Base-by-base conservation (phyloP, 2,113 vertebrate species). In the Syrmaticus mikado region DNA sequence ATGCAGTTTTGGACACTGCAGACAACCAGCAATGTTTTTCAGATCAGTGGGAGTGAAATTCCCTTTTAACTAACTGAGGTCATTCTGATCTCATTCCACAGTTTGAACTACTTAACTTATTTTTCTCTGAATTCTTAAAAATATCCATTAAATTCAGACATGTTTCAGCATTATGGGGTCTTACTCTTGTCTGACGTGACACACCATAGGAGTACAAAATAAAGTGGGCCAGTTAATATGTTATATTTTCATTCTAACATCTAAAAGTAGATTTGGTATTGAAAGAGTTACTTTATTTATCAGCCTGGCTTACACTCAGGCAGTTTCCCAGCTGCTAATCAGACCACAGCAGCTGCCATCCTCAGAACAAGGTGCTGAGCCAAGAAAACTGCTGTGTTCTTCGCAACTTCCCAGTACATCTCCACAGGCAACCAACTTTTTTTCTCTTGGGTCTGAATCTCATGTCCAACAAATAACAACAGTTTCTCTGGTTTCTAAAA, bases 291-390 rank as follows among this genome's bases (percentile, higher is more conserved):
- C 18, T 84, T 86, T 58, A 61, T 87, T 87, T 94, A 78, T 75
- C 66, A 60, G 27, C 46, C 75, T 93, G 74, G 77, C 82, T 82
- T 66, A 62, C 36, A 82, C 65, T 50, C 55, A 85, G 78, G 22
- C 27, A 61, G 81, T 82, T 94, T 78, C 36, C 70, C 2, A 17
- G 78, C 61, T 94, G 57, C 89, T 94, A 92, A 95, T 95, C 93
- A 95, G 88, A 50, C 67, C 32, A 21, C 40, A 90, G 77, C 89
- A 96, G 86, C 85, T 96, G 94, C 52, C 85, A 93, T 43, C 71
- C 85, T 94, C 85, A 89, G 84, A 93, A 85, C 57, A 87, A 55
- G 19, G 8, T 14, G 62, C 28, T 50, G 60, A 82, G 82, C 75
- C 93, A 95, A 67, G 89, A 81, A 38, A 43, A 60, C 70, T 82